Percentiles rank a stretch among this genome's conserved stretches.
These are phyloP conservation scores for Tenualosa ilisha DNA, from an alignment of 2,797 vertebrate genomes.

Conservation along the genomic window DNA sequence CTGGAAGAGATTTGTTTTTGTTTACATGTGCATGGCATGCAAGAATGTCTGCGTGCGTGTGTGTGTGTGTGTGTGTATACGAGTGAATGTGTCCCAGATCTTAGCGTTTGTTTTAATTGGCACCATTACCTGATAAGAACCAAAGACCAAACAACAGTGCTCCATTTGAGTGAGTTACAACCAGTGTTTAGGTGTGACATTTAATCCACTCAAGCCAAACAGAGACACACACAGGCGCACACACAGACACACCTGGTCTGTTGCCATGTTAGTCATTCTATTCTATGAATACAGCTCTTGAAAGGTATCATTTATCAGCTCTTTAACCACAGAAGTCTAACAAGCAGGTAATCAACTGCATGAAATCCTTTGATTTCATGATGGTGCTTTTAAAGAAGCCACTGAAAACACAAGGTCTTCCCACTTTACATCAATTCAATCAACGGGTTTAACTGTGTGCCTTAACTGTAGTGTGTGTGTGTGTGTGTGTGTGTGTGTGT, in stretches of 20 bases:
- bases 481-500: neutral
- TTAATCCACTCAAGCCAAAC: conserved; percentile 37
- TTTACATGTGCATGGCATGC: too few relatives aligned
- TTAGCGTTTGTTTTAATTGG: conserved; percentile 14
- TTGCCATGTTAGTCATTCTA: neutral
- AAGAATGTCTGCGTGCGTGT: neutral
- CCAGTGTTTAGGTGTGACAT: conserved; percentile 18
- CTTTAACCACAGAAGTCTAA: neutral
- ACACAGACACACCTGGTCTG: neutral
- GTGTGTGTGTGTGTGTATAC: conserved; percentile 4
- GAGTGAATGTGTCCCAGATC: neutral
- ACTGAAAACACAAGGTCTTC: neutral
- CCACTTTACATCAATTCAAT: neutral
- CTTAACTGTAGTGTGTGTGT: neutral
- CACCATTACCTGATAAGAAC: conserved; percentile 35
- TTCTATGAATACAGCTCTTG: neutral
- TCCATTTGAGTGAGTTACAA: neutral
- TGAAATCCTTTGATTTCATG: neutral
- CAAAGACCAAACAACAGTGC: conserved; percentile 12
- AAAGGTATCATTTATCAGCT: neutral
- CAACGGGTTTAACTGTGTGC: neutral
- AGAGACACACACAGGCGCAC: neutral
- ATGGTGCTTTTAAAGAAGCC: neutral
- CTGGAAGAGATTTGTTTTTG: too few relatives aligned
- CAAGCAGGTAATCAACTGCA: neutral